phyloP scores from a whole-genome alignment of 2,113 vertebrate species.

The Illadopsis cleaveri region DNA sequence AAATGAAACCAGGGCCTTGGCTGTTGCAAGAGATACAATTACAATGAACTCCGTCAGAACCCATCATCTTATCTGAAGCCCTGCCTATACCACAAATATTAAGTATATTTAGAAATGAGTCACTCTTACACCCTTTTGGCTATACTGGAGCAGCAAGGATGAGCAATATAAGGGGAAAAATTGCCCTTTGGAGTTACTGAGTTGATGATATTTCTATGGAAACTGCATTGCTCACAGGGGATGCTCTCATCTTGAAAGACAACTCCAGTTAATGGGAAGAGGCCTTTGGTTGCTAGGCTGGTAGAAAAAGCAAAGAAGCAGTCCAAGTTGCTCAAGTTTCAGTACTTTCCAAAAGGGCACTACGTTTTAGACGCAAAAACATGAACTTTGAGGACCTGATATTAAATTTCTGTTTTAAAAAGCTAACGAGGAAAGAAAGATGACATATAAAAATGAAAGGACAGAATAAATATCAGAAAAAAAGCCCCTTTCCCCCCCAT shows the following conservation, averaged over 20 bases:
- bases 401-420: not conserved
- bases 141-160: not conserved
- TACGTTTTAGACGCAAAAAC: not conserved
- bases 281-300: not conserved
- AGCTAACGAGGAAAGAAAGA: not conserved
- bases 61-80: not conserved
- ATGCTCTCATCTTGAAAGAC: conserved; percentile 15
- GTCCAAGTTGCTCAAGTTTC: not conserved
- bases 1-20: not conserved
- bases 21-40: not conserved
- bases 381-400: not conserved
- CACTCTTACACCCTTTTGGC: not conserved
- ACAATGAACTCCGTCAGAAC: not conserved
- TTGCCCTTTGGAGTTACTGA: not conserved
- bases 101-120: conserved; percentile 30
- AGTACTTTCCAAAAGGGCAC: not conserved
- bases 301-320: not conserved
- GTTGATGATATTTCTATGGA: conserved; percentile 42
- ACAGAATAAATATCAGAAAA: not conserved
- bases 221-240: conserved; percentile 17
- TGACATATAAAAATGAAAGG: not conserved
- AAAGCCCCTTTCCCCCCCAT: accelerated
- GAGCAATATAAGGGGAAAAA: not conserved
- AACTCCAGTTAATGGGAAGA: not conserved
- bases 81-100: conserved; percentile 19